phyloP scores from a whole-genome alignment of 2,888 invertebrate genomes.

The Adelognathus sp. region DNA sequence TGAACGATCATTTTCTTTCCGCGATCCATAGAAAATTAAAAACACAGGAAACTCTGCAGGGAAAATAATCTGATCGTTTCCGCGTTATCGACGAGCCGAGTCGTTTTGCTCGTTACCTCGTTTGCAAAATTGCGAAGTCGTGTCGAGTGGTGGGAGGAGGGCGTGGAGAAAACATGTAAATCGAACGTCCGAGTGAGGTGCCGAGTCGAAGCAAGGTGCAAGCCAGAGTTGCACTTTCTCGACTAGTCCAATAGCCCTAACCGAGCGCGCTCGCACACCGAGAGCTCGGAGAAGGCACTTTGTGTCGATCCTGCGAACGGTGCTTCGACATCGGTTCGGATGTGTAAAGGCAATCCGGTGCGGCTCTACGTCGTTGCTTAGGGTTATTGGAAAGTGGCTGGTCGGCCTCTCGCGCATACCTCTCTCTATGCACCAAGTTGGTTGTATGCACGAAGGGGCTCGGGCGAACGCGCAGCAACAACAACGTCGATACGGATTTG shows the following conservation, averaged over 20 bases:
- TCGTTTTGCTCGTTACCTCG: neutral
- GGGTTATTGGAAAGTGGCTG: constrained; percentile 44
- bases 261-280: neutral
- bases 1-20: no score
- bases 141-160: neutral
- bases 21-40: neutral
- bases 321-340: neutral
- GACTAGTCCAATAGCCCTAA: constrained; percentile 1
- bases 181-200: constrained; percentile 8
- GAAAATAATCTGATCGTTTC: neutral
- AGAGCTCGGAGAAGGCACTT: neutral
- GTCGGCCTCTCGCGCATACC: constrained; percentile 1
- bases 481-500: constrained; percentile 12
- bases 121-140: neutral
- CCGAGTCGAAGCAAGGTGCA: constrained; percentile 39
- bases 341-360: neutral
- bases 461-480: neutral
- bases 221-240: constrained; percentile 47
- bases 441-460: neutral
- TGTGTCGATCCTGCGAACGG: neutral
- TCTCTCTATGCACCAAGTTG: neutral
- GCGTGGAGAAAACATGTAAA: constrained; percentile 31
- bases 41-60: neutral
- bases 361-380: constrained; percentile 15
- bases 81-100: neutral